Evolutionary conservation across 53 echinoderm and acorn worm species (phyloP).

Genomic region (Holothuria leucospilota): DNA sequence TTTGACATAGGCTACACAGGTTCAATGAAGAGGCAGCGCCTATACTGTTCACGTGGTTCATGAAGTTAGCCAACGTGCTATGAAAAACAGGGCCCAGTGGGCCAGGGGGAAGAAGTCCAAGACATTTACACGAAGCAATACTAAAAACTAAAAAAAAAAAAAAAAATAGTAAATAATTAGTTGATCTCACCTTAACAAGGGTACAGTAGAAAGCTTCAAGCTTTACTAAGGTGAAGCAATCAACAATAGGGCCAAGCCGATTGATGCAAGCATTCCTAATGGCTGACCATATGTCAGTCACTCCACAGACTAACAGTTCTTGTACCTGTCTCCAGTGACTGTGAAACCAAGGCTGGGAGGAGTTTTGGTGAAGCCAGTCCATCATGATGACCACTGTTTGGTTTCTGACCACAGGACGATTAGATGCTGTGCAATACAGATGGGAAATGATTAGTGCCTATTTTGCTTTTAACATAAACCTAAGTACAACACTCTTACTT

Average conservation of each 20-base stretch:
- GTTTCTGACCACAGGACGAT: slow-evolving; percentile 91
- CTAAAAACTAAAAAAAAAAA: no score
- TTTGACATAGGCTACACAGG: no score
- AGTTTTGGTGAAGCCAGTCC: slow-evolving; percentile 89
- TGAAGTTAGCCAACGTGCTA: no score
- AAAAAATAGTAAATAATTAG: no score
- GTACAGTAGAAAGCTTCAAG: slow-evolving; percentile 75
- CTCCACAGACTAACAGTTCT: slow-evolving; percentile 71
- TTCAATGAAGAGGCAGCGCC: no score
- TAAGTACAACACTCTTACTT: not conserved
- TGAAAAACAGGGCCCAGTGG: no score
- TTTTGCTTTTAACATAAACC: not conserved
- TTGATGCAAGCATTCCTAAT: slow-evolving; percentile 84
- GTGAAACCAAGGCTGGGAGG: slow-evolving; percentile 59
- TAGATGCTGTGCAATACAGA: slow-evolving; percentile 57
- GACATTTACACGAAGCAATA: no score
- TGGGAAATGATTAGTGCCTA: not conserved
- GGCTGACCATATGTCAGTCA: slow-evolving; percentile 95
- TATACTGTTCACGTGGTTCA: no score
- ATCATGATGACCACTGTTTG: slow-evolving; percentile 90
- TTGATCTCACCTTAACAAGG: slow-evolving; percentile 71
- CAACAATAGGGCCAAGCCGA: slow-evolving; percentile 70
- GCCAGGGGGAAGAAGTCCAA: no score
- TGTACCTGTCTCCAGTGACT: slow-evolving; percentile 62
- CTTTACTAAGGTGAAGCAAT: slow-evolving; percentile 74